Percentiles rank a stretch among this genome's conserved stretches.
Evolutionary conservation across 2,113 vertebrate species (phyloP).

Genomic region (Tragelaphus buxtoni): DNA sequence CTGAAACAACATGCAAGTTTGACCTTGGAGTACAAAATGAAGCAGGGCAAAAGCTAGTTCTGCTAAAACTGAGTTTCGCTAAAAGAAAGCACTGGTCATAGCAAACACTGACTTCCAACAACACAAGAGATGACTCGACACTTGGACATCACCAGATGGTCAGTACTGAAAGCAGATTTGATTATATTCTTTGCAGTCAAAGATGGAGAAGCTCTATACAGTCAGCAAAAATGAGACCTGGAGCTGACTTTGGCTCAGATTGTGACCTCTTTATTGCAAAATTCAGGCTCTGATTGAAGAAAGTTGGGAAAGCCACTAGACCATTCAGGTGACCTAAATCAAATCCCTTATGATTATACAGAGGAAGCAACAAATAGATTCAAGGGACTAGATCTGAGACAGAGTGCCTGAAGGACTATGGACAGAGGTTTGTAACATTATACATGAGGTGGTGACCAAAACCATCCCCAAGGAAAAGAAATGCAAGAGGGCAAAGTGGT

Average conservation of each 20-base stretch:
- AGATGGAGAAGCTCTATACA: not conserved
- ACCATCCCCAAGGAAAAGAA: not conserved
- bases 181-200: not conserved
- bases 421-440: not conserved
- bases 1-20: not conserved
- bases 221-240: not conserved
- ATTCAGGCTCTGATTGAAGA: not conserved
- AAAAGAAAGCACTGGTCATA: not conserved
- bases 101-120: not conserved
- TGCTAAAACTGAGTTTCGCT: not conserved
- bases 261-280: not conserved
- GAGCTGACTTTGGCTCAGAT: not conserved
- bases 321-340: not conserved
- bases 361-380: not conserved
- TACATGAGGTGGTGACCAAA: not conserved
- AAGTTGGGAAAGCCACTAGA: not conserved
- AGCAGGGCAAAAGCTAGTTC: not conserved
- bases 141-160: not conserved
- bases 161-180: not conserved
- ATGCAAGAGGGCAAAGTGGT: not conserved
- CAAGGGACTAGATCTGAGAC: not conserved
- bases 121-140: not conserved
- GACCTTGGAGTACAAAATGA: not conserved
- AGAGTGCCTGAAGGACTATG: not conserved
- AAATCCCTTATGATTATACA: not conserved